Base-by-base conservation (phyloP, 2,113 vertebrate species). In the Periophthalmus modestus region DNA sequence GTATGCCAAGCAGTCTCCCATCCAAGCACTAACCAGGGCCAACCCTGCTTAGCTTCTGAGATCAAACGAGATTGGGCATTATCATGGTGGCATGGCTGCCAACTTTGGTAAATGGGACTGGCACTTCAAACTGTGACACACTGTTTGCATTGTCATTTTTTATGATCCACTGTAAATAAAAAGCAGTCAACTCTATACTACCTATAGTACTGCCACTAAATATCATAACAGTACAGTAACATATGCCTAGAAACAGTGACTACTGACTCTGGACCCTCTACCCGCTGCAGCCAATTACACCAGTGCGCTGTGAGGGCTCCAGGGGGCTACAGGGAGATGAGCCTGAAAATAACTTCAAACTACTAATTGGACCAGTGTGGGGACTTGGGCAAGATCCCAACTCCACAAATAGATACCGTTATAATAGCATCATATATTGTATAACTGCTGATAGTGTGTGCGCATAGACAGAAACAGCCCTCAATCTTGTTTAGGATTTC, bases 271-370 rank as follows among this genome's bases (percentile, higher is more conserved):
- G 50, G 34, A 72, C 67, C 55, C 66, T 34, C 23, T 74, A 62
- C 77, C 50, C 71, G 65, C 74, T 78, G 47, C 34, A 75, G 57
- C 69, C 54, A 62, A 69, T 87, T 85, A 82, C 62, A 83, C 80
- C 82, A 82, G 78, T 48, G 72, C 70, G 87, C 47, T 81, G 73
- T 81, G 82, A 80, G 79, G 66, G 82, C 84, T 86, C 72, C 58
- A 86, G 88, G 83, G 55, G 66, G 77, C 81, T 80, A 78, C 68
- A 79, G 83, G 82, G 86, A 89, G 71, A 85, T 66, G 69, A 85
- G 78, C 72, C 74, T 75, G 13, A 85, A 90, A 89, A 89, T 88
- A 91, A 84, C 82, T 85, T 80, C 78, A 79, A 77, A 81, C 77
- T 84, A 72, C 69, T 83, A 82, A 89, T 86, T 89, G 71, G 68